Evolutionary conservation across 2,888 invertebrate genomes (phyloP), one percentile per base, ranked within the genome.

Genomic region (Caenorhabditis sulstoni): DNA sequence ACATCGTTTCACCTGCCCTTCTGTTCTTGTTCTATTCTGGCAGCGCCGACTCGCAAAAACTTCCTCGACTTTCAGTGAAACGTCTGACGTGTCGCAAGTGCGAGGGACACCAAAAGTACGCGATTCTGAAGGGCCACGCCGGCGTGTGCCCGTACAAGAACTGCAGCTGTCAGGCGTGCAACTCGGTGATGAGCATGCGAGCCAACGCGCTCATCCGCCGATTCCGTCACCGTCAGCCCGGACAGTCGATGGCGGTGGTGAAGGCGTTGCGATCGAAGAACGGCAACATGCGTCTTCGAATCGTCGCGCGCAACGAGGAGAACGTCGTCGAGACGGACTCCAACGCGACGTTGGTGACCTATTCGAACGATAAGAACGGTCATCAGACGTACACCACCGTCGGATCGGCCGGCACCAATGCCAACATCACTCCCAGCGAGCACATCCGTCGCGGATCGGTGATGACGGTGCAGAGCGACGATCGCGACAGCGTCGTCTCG

Each of bases 51-150:
- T 7, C 4, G 29, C 29, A 29, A 29, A 3, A 29, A 29, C 29
- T 7, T 7, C 3, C 2, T 11, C 3, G 7, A 14, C 11, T 81
- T 75, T 23, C 64, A 85, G 84, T 85, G 85, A 85, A 85, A 61
- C 81, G 82, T 11, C 74, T 85, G 20, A 81, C 85, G 39, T 88
- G 88, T 57, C 85, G 88, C 9, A 88, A 88, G 71, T 88, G 88
- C 62, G 87, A 87, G 62, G 87, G 86, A n/a, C 88, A 88, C 59
- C 87, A 87, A 3, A 29, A 81, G 20, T 62, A 76, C 45, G 76
- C 81, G 11, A 73, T 85, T 20, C 79, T 88, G 57, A 88, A 88
- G 59, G 87, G 87, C 5, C 88, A 88, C 50, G 86, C 87, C 9
- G 74, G 85, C 18, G 55, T 71, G 9, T 88, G 88, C 39, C 87